A percentile compares a stretch with the other conserved stretches of the same genome.
phyloP scores from a whole-genome alignment of 2,113 vertebrate species.

The Rynchops niger region DNA sequence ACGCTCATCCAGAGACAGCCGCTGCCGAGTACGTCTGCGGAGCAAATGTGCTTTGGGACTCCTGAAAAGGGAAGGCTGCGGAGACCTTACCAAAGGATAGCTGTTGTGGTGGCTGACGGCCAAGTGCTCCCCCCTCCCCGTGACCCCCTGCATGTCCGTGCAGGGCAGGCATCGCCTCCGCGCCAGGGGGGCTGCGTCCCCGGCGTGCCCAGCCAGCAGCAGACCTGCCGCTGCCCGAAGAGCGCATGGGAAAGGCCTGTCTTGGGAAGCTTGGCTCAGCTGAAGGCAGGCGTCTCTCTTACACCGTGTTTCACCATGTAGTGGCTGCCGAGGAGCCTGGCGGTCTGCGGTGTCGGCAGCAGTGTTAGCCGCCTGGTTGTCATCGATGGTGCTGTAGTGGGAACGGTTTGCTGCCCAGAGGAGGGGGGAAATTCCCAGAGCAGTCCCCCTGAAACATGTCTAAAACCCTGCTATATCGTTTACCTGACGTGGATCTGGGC shows the following conservation, averaged over 20 bases:
- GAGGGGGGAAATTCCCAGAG: not conserved
- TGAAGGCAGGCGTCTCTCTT: not conserved
- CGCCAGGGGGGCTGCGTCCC: not conserved
- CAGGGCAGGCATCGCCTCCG: not conserved
- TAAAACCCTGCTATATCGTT: not conserved
- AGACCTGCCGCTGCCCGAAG: not conserved
- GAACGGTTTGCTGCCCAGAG: not conserved
- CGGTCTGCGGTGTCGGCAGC: not conserved
- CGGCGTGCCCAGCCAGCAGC: not conserved
- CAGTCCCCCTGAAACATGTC: not conserved
- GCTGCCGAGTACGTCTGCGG: not conserved
- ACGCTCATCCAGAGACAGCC: not conserved
- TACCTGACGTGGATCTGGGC: not conserved
- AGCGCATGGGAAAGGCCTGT: not conserved
- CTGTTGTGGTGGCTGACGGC: not conserved
- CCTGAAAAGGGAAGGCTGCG: not conserved
- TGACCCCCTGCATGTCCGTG: not conserved
- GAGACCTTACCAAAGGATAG: not conserved
- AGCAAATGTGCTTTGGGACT: not conserved
- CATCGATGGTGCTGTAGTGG: not conserved
- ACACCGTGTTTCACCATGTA: not conserved
- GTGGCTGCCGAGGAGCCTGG: not conserved
- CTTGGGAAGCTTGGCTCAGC: not conserved
- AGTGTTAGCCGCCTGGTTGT: not conserved
- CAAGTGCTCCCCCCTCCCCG: not conserved